A percentile compares a stretch with the other conserved stretches of the same genome.
These are phyloP conservation scores for Chrysotoxum bicinctum DNA, from an alignment of 2,888 invertebrate species.

Conservation along the genomic window DNA sequence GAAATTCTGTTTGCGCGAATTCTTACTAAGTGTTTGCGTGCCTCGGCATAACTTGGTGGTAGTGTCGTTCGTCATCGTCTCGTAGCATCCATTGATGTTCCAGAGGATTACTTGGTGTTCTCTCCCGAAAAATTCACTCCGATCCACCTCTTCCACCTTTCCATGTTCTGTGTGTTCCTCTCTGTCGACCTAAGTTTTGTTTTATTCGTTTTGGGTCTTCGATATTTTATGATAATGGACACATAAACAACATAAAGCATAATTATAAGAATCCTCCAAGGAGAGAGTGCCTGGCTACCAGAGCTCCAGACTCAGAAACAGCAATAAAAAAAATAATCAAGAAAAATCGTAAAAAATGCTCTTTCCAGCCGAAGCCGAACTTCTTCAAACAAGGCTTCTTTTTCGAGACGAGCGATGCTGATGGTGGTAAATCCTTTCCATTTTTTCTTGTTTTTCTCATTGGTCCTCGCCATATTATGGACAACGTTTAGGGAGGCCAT, in stretches of 20 bases:
- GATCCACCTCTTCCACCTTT: constrained; percentile 5
- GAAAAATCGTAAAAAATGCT: neutral
- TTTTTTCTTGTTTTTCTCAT: neutral
- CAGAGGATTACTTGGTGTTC: constrained; percentile 34
- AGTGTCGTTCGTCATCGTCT: constrained; percentile 19
- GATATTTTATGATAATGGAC: constrained; percentile 73
- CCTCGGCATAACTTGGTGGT: constrained; percentile 18
- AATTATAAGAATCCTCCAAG: constrained; percentile 71
- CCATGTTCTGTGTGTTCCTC: constrained; percentile 5
- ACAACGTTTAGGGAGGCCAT: constrained; percentile 66
- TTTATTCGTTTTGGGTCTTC: constrained; percentile 62
- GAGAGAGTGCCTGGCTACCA: constrained; percentile 29
- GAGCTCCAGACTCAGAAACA: neutral
- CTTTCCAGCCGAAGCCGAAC: constrained; percentile 30
- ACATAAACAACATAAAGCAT: constrained; percentile 73
- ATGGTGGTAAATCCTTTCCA: constrained; percentile 36
- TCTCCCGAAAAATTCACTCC: constrained; percentile 27
- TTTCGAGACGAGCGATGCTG: neutral
- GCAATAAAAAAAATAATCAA: neutral
- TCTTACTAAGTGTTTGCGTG: constrained; percentile 57
- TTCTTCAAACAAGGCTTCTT: constrained; percentile 51
- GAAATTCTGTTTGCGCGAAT: constrained; percentile 57
- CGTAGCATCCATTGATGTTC: constrained; percentile 57
- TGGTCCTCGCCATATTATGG: constrained; percentile 33
- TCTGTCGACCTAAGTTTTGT: constrained; percentile 49